These are phyloP conservation scores for Podiceps cristatus DNA, from an alignment of 2,113 vertebrate species.

Conservation along the genomic window DNA sequence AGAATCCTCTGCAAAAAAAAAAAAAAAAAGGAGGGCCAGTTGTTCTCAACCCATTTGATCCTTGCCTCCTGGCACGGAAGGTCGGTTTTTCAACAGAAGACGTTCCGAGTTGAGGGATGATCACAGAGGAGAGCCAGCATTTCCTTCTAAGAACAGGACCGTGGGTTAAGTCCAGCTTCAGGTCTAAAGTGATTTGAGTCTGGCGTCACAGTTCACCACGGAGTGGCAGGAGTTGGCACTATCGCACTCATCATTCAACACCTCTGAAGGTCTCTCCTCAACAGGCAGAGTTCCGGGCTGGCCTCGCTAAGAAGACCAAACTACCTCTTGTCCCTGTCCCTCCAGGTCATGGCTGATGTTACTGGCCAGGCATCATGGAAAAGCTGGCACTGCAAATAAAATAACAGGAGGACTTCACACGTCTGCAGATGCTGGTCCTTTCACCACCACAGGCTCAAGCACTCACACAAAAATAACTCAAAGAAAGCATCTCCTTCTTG, in stretches of 20 bases:
- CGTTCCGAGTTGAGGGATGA: neutral
- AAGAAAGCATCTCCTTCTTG: neutral
- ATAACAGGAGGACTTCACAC: constrained; percentile 34
- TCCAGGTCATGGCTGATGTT: constrained; percentile 49
- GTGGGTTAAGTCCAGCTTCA: constrained; percentile 25
- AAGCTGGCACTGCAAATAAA: constrained; percentile 58
- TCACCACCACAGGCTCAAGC: neutral
- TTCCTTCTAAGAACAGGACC: constrained; percentile 1
- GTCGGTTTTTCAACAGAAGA: neutral
- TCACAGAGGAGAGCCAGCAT: constrained; percentile 17
- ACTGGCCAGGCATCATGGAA: constrained; percentile 34
- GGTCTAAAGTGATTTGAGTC: neutral
- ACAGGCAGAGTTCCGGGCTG: neutral
- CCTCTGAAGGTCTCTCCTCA: constrained; percentile 31
- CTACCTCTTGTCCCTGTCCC: constrained; percentile 55
- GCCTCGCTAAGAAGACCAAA: constrained; percentile 37
- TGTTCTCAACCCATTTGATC: constrained; percentile 60
- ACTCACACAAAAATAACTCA: neutral
- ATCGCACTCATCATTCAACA: neutral
- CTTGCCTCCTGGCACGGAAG: neutral
- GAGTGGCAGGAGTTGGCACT: constrained; percentile 15
- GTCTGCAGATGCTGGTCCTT: neutral
- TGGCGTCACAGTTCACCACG: constrained; percentile 23
- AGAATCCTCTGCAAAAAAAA: constrained; percentile 60
- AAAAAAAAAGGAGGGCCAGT: constrained; percentile 22